These are phyloP conservation scores for Galerucella calmariensis DNA, from an alignment of 2,888 invertebrate species.

Conservation along the genomic window DNA sequence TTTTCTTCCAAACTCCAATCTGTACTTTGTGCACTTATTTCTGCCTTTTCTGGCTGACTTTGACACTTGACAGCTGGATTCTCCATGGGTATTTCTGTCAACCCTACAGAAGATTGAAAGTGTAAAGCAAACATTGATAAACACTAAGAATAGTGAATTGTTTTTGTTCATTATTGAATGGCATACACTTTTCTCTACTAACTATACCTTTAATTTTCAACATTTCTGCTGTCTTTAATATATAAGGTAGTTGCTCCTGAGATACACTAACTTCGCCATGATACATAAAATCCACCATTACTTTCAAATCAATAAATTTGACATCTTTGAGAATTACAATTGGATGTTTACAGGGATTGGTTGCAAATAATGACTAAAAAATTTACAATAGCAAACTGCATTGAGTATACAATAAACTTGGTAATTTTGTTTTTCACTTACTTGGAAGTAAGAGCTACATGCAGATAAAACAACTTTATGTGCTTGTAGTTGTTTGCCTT, in stretches of 20 bases:
- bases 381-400: conserved; percentile 23
- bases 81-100: conserved; percentile 87
- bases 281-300: conserved; percentile 93
- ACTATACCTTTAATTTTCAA: conserved; percentile 80
- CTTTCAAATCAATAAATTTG: conserved; percentile 84
- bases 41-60: conserved; percentile 68
- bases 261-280: conserved; percentile 93
- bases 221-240: conserved; percentile 84
- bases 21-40: conserved; percentile 70
- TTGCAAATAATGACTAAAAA: conserved; percentile 80
- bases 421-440: conserved; percentile 56
- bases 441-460: conserved; percentile 94
- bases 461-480: conserved; percentile 92
- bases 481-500: conserved; percentile 87
- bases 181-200: not conserved
- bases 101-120: conserved; percentile 60
- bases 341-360: conserved; percentile 89
- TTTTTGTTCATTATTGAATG: not conserved
- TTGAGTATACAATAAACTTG: not conserved
- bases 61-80: conserved; percentile 79
- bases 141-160: not conserved
- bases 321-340: conserved; percentile 92
- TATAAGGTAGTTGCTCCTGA: conserved; percentile 85
- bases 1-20: conserved; percentile 70
- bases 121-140: not conserved